Base-by-base conservation (phyloP, 2,888 invertebrate genomes). In the Dynastes grantii region DNA sequence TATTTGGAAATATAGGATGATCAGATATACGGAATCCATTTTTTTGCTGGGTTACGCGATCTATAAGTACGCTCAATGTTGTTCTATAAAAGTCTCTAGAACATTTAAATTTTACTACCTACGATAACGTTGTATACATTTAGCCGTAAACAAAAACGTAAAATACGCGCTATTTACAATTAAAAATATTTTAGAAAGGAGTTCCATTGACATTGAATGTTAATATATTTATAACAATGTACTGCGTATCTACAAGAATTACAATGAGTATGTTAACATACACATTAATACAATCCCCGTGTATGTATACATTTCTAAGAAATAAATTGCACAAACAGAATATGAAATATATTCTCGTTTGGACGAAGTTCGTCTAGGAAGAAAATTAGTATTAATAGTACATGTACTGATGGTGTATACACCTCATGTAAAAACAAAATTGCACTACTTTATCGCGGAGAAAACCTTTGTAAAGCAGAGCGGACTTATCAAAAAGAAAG, bases 201-300 rank as follows among this genome's bases (percentile, higher is more conserved):
- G 77, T 77, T 78, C 51, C 77, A 78, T 78, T 78, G 77, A 73
- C 77, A 78, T 71, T 78, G 77, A 78, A 71, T 64, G 71, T 53
- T 68, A 77, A 70, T 77, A 58, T 61, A 73, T 73, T 73, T 73
- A 61, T 40, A 61, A 16, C 45, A 73, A 58, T 13, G 16, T 22
- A 67, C 73, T 68, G 27, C 68, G 68, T 68, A 49, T 49, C 8
- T 13, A 11, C 8, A 49, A 37, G 51, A 68, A 68, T 68, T 68
- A 68, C 22, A 49, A 68, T 40, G 22, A 40, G n/a, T 61, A 40
- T 73, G 13, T 73, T 13, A 58, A 40, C 61, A 61, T 58, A 45
- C 45, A 61, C 61, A 61, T 22, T 16, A 13, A 13, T 45, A 58
- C 27, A 61, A 40, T 40, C 13, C 8, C 37, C n/a, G 37, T 9